Evolutionary conservation across 2,113 vertebrate genomes (phyloP), one percentile per base, ranked within the genome.

Genomic region (Campylorhamphus procurvoides): DNA sequence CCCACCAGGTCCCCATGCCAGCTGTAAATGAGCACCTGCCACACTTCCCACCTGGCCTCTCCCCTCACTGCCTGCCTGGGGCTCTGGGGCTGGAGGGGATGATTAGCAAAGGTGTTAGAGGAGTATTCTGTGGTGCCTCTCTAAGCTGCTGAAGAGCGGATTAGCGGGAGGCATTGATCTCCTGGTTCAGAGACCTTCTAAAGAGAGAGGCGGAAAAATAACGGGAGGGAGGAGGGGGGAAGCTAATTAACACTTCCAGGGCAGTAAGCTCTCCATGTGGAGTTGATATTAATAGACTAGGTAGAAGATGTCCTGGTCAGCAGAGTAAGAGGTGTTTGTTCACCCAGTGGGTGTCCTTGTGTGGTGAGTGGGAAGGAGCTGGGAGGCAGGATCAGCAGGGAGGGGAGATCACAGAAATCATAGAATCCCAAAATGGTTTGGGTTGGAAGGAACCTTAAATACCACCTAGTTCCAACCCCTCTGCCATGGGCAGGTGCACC

Each of bases 91-190:
- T 96, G 89, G 56, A 25, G 90, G 53, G 74, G 82, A 94, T 71
- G 82, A 93, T 93, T 91, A 95, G 63, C 78, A 76, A 77, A 66
- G 63, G 92, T 89, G 86, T 88, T 89, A 81, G 56, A 86, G 95
- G 88, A 94, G 83, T 78, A 59, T 85, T 90, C 88, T 75, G 80
- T 20, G 56, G 83, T 90, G 71, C 87, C 91, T 96, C 96, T 95
- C 95, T 96, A 96, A 96, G 95, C 93, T 82, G 82, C 82, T 96
- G 89, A 95, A 90, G 90, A 96, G 84, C 86, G 90, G 94, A 96
- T 96, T 96, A 97, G 87, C 87, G 67, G 92, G 73, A 97, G 78
- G 84, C 76, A 94, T 87, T 96, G 95, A 95, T 97, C 91, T 97
- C 82, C 62, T 73, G 84, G 80, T 90, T 91, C 86, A 95, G 95